These are phyloP conservation scores for Heterodera schachtii DNA, from an alignment of 1,140 invertebrate species.

Conservation along the genomic window DNA sequence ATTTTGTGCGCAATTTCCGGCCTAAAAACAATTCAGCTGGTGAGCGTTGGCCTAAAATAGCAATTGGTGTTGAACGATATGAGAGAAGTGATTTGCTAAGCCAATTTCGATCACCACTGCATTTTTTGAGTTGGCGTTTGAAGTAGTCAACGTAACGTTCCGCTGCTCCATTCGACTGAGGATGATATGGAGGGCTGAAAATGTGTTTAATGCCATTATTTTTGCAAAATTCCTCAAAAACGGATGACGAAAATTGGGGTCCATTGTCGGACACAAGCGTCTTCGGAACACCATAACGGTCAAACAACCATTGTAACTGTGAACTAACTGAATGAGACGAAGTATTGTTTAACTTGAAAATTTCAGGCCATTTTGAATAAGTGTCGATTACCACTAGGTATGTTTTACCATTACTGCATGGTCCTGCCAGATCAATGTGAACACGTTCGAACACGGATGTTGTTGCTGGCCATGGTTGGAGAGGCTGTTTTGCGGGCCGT, in stretches of 20 bases:
- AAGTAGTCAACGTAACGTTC: slow-evolving; percentile 63
- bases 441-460: too few species aligned
- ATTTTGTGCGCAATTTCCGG: background rate
- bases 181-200: slow-evolving; percentile 57
- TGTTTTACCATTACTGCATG: background rate
- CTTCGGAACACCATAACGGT: slow-evolving; percentile 11
- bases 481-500: background rate
- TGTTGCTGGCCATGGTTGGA: slow-evolving; percentile 17
- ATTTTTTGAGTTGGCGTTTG: slow-evolving; percentile 29
- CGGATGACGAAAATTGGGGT: slow-evolving; percentile 58
- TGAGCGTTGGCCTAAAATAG: background rate
- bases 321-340: background rate
- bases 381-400: background rate
- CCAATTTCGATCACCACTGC: slow-evolving; percentile 15
- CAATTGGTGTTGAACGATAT: slow-evolving; percentile 17
- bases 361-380: slow-evolving; percentile 2
- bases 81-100: background rate
- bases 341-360: too few species aligned
- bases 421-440: too few species aligned
- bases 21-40: too few species aligned
- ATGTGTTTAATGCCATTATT: slow-evolving; percentile 49
- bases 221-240: slow-evolving; percentile 59
- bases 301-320: background rate
- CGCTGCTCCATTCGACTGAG: slow-evolving; percentile 59
- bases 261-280: slow-evolving; percentile 64